Conservation (phyloP, 2,797 vertebrate genomes). For the Channa striata region DNA sequence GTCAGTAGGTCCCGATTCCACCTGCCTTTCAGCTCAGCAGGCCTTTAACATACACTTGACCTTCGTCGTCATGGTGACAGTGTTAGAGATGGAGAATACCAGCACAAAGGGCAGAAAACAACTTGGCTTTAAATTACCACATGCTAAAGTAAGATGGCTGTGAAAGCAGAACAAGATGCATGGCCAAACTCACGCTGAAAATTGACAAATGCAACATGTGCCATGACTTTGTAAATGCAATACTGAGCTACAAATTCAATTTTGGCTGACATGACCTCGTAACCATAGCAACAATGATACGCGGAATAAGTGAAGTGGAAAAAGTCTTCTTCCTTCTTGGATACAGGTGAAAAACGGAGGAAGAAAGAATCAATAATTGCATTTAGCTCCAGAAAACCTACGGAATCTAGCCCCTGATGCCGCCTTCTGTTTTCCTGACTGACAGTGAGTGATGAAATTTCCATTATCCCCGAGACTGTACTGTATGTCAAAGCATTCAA, state of each 20-base stretch:
- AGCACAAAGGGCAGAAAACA: too few relatives aligned
- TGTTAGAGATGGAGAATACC: too few relatives aligned
- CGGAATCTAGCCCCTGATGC: background rate
- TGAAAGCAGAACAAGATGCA: background rate
- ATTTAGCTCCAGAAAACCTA: background rate
- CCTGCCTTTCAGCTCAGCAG: too few relatives aligned
- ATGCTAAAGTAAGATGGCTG: too few relatives aligned
- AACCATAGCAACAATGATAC: slow-evolving; percentile 62
- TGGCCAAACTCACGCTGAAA: background rate
- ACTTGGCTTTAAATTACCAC: too few relatives aligned
- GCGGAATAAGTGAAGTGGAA: slow-evolving; percentile 16
- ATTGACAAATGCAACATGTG: slow-evolving; percentile 1
- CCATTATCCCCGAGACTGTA: slow-evolving; percentile 43
- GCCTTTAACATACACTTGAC: too few relatives aligned
- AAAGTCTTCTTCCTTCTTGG: background rate
- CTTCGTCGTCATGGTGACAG: too few relatives aligned
- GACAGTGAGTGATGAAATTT: slow-evolving; percentile 39
- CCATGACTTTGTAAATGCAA: slow-evolving; percentile 30
- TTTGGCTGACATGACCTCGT: slow-evolving; percentile 39
- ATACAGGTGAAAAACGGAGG: slow-evolving; percentile 11
- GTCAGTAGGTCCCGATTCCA: too few relatives aligned
- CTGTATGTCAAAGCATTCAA: slow-evolving; percentile 35
- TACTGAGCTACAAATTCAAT: slow-evolving; percentile 24
- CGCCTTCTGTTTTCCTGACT: slow-evolving; percentile 28
- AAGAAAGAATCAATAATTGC: slow-evolving; percentile 1